phyloP scores from a whole-genome alignment of 2,888 invertebrate species.

The Eupithecia centaureata region DNA sequence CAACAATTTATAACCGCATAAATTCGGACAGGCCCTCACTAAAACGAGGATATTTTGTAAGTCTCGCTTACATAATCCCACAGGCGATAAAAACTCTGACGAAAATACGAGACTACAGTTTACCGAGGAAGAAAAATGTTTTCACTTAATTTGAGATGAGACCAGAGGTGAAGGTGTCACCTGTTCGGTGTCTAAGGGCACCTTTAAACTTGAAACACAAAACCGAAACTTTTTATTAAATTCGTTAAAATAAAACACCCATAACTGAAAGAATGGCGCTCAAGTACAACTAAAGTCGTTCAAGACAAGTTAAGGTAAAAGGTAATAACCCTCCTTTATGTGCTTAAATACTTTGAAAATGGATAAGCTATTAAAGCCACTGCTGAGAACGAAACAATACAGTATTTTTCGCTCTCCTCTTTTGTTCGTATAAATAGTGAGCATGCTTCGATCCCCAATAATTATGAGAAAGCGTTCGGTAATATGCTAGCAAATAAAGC shows the following conservation, averaged over 20 bases:
- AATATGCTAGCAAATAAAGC: slow-evolving; percentile 37
- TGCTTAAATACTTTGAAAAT: slow-evolving; percentile 25
- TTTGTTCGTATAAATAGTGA: slow-evolving; percentile 2
- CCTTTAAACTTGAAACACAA: slow-evolving; percentile 9
- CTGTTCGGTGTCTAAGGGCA: slow-evolving; percentile 37
- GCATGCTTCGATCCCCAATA: background rate
- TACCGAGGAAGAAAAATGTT: slow-evolving; percentile 52
- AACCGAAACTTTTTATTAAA: background rate
- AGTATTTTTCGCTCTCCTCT: slow-evolving; percentile 26
- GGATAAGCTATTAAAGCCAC: slow-evolving; percentile 22
- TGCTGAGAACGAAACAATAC: slow-evolving; percentile 21
- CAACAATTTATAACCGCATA: slow-evolving; percentile 64
- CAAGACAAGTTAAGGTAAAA: slow-evolving; percentile 18
- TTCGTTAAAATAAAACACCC: slow-evolving; percentile 1
- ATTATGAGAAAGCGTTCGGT: slow-evolving; percentile 17
- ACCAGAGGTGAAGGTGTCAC: slow-evolving; percentile 47
- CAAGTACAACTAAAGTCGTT: slow-evolving; percentile 13
- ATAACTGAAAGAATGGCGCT: slow-evolving; percentile 7
- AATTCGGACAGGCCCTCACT: slow-evolving; percentile 53
- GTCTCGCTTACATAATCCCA: slow-evolving; percentile 51
- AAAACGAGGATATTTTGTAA: slow-evolving; percentile 56
- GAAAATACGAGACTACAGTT: slow-evolving; percentile 52
- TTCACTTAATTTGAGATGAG: slow-evolving; percentile 54
- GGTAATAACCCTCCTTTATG: slow-evolving; percentile 21
- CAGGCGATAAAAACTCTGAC: slow-evolving; percentile 54